Conservation (phyloP, 2,888 invertebrate species). For the Drosophila paranaensis region DNA sequence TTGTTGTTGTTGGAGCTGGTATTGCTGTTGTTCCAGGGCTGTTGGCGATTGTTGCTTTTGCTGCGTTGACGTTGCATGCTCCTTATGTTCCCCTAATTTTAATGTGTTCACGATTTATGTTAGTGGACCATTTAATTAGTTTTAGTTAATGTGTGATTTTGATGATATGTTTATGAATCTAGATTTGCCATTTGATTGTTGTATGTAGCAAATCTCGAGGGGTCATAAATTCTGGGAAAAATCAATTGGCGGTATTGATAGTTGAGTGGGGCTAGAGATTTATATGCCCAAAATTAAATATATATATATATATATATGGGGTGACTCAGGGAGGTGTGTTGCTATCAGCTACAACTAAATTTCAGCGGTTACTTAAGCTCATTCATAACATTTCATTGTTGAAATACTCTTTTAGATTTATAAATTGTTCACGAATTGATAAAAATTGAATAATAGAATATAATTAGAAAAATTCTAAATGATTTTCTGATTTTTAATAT, state of each 20-base stretch:
- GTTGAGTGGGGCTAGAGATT: background rate
- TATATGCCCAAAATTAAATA: background rate
- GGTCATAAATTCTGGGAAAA: background rate
- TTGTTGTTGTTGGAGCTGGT: conserved; percentile 41
- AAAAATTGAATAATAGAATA: too few relatives aligned
- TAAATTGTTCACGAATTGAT: too few relatives aligned
- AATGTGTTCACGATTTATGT: conserved; percentile 39
- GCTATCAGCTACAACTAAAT: too few relatives aligned
- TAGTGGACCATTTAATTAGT: conserved; percentile 33
- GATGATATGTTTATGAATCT: conserved; percentile 4
- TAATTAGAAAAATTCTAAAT: too few relatives aligned
- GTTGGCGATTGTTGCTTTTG: conserved; percentile 44
- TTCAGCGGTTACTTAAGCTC: background rate
- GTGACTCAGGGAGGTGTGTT: background rate
- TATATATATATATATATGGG: background rate
- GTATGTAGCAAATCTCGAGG: background rate
- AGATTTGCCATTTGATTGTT: background rate
- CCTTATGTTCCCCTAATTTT: conserved; percentile 55
- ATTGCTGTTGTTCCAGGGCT: conserved; percentile 33
- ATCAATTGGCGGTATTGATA: background rate
- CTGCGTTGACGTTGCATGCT: conserved; percentile 50
- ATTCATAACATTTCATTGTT: too few relatives aligned
- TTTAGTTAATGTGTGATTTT: conserved; percentile 12
- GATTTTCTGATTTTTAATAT: too few relatives aligned
- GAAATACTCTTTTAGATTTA: too few relatives aligned